Base-by-base conservation (phyloP, 1,140 invertebrate genomes). In the Thereuonema tuberculata region DNA sequence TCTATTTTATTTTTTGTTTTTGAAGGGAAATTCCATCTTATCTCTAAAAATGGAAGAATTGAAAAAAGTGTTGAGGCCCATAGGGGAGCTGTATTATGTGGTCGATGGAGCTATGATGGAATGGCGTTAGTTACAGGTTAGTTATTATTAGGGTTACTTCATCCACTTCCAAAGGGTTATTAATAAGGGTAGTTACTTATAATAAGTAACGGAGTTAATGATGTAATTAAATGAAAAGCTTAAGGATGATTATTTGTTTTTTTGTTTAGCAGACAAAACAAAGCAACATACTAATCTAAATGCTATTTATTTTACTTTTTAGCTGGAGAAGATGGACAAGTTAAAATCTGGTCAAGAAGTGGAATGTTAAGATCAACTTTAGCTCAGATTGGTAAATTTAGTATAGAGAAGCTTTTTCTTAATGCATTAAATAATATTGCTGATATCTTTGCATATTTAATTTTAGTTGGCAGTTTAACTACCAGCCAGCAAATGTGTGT, bases 321-420 rank as follows among this genome's bases (percentile, higher is more conserved):
- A 89, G 92, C 84, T 68, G 93, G 94, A 1, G 94, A 99, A 78
- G 96, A 99, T 79, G 96, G 95, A 15, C 81, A 83, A 37, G 81
- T 98, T 0, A 97, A 98, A 76, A 85, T 98, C 60, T 99, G 95
- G 94, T 98, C 95, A 2, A 76, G 91, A 27, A 93, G 85, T 71
- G 94, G 94, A 52, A 93, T 99, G 83, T 75, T 98, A 2, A 80
- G 95, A 25, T 94, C 92, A 15, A 90, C 89, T 2, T 76, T 97
- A 0, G 82, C 90, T 24, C 85, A 92, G 69, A 85, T 84, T 56
- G 83, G 75, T 70, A 68, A n/a, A n/a, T n/a, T n/a, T n/a, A 69
- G 68, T 64, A n/a, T n/a, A n/a, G n/a, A n/a, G n/a, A 58, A 3
- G 29, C 20, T 17, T 28, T 21, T 49, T 49, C 20, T 53, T 56